Evolutionary conservation across 2,797 vertebrate species (phyloP), one percentile per base, ranked within the genome.

Genomic region (Kryptolebias ocellatus): DNA sequence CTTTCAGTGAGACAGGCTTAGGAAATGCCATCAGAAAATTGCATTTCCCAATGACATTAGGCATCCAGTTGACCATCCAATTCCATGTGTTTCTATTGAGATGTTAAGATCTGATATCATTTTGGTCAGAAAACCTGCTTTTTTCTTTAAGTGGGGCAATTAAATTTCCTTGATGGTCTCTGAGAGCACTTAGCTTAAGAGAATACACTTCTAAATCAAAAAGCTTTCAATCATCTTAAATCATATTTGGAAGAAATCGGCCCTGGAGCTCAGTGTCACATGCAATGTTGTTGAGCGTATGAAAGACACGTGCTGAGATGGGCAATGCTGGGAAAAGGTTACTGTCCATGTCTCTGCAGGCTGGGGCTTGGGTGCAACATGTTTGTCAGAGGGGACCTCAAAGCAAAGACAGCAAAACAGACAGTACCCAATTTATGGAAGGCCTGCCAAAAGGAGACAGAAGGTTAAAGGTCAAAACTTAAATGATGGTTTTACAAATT

Each of bases 171-270:
- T 94, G 94, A 96, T 96, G 95, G 96, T 97, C 95, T 95, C 93
- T 86, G 93, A 94, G 95, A 98, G 96, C 97, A 99, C 97, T 99
- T 98, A 98, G 95, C 95, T 96, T 96, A 96, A 97, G 95, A 98
- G 96, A 97, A 98, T 97, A 97, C 95, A 97, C 96, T 98, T 96
- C 94, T 92, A 96, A 97, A 99, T 99, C 96, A 98, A 98, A 99
- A 97, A 95, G 92, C 95, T 98, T 98, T 99, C 97, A 98, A 97
- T 99, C 97, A 98, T 96, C 95, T 94, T 93, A 96, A 98, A 98
- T 96, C 95, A 94, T 96, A 95, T 99, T 98, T 96, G 92, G 93
- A 92, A 93, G 93, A 94, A 94, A 95, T 95, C 93, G 94, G 92
- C 93, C 95, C 93, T 84, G 88, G 88, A 94, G 93, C 94, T 88